phyloP scores from a whole-genome alignment of 1,140 invertebrate genomes.

The Drosophila neocordata region DNA sequence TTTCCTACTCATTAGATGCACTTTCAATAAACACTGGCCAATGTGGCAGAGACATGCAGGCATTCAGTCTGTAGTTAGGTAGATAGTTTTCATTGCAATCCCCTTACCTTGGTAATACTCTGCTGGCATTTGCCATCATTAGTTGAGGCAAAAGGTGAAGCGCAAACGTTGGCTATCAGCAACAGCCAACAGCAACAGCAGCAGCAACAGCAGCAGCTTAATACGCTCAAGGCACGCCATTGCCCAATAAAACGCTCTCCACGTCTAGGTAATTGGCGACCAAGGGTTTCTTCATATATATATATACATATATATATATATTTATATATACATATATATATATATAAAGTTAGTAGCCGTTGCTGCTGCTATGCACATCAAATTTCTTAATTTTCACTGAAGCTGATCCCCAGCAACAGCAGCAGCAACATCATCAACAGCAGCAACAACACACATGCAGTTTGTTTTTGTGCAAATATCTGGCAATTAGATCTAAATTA shows the following conservation, averaged over 20 bases:
- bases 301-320: background rate
- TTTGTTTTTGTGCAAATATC: slow-evolving; percentile 59
- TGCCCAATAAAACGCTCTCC: slow-evolving; percentile 71
- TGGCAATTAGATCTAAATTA: slow-evolving; percentile 80
- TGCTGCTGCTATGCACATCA: slow-evolving; percentile 35
- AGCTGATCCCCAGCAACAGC: slow-evolving; percentile 13
- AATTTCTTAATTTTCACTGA: slow-evolving; percentile 70
- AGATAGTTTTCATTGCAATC: slow-evolving; percentile 3
- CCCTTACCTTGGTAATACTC: background rate
- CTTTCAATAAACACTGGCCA: slow-evolving; percentile 49
- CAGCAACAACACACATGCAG: slow-evolving; percentile 41
- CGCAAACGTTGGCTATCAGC: slow-evolving; percentile 11
- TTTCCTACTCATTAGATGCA: slow-evolving; percentile 55
- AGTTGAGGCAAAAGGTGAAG: slow-evolving; percentile 28
- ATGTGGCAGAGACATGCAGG: slow-evolving; percentile 48
- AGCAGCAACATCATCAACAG: background rate
- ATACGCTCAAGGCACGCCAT: slow-evolving; percentile 69
- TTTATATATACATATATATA: background rate
- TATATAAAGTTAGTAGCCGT: background rate
- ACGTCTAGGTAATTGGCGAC: slow-evolving; percentile 45
- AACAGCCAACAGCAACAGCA: slow-evolving; percentile 22
- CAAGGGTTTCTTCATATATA: slow-evolving; percentile 14
- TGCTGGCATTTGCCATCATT: slow-evolving; percentile 50
- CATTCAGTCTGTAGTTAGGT: slow-evolving; percentile 23
- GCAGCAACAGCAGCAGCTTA: slow-evolving; percentile 43